Evolutionary conservation across 2,888 invertebrate genomes (phyloP), one percentile per base, ranked within the genome.

Genomic region (Limnephilus rhombicus): DNA sequence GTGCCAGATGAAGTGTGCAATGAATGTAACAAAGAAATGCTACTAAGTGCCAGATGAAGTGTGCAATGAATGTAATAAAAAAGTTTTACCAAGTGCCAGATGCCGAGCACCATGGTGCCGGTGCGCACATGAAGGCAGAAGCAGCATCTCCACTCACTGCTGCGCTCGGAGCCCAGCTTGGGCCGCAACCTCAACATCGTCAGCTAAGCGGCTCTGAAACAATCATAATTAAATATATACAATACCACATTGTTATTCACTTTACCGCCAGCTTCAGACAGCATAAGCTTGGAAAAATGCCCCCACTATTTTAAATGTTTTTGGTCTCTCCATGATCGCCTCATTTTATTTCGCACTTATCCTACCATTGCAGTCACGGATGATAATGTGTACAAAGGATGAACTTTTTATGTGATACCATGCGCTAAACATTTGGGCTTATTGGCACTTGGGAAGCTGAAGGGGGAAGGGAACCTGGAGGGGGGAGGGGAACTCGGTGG

Each of bases 51-150:
- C 31, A 31, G 31, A 31, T 31, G 31, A 68, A 68, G 24, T n/a
- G 24, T 24, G 24, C 9, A 68, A 68, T 68, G 24, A 24, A 68
- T 68, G 68, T 68, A 68, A 68, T 0, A 68, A 24, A 68, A 24
- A 24, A 68, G 68, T 68, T 1, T 97, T 96, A 98, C 98, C 96
- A 98, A 96, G 95, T 98, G 98, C 98, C 98, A 98, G 95, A 98
- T 96, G 94, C 98, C 98, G 93, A 98, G 97, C 93, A 98, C 96
- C 91, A 98, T 97, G 68, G 98, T 98, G 80, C 98, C 98, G 34
- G 98, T 98, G 93, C 98, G 97, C 89, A 98, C 98, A 95, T 98
- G 98, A 92, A 98, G 96, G 94, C 98, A 98, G 94, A 98, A 97
- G 95, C 97, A 98, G 95, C 98, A 98, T 94, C 97, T 96, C 98